Evolutionary conservation across 2,797 vertebrate species (phyloP), one percentile per base, ranked within the genome.

Genomic region (Galagoides demidoff): DNA sequence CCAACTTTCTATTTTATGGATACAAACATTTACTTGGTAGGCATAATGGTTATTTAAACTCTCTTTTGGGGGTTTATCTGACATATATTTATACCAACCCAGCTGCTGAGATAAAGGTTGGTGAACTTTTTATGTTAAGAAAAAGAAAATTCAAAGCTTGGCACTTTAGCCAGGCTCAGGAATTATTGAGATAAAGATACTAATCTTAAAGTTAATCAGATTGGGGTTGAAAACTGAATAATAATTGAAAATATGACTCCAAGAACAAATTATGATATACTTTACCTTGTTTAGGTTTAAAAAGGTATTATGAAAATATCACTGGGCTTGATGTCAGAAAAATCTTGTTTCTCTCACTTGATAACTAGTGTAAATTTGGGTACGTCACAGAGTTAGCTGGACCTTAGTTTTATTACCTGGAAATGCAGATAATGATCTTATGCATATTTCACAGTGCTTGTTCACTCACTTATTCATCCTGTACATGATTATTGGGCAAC

Each of bases 11-110:
- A 0, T 71, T 96, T 96, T 95, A 79, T 90, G 85, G 84, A 88
- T 94, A 57, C 85, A 96, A 83, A 83, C 13, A 6, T 96, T 97
- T 97, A 96, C 45, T 96, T 97, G 45, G 29, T 90, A 78, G 95
- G 37, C 27, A 13, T 95, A 95, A 85, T 97, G 74, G 83, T 94
- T 76, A 96, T 90, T 94, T 96, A 95, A 97, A 88, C 74, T 96
- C 27, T 64, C n/a, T 88, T 96, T 94, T 95, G 85, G 52, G 66
- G 39, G 74, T 77, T 94, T 97, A 90, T 95, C 82, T 95, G 89
- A 74, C 57, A 59, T 77, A 37, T 81, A 81, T 86, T 95, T 83
- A 94, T 63, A 93, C 20, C 37, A 94, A 82, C 52, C 13, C 84
- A 81, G 31, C 66, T 93, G 84, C 57, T 64, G 31, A 87, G 89